Evolutionary conservation across 2,888 invertebrate genomes (phyloP).

Genomic region (Cepaea hortensis): DNA sequence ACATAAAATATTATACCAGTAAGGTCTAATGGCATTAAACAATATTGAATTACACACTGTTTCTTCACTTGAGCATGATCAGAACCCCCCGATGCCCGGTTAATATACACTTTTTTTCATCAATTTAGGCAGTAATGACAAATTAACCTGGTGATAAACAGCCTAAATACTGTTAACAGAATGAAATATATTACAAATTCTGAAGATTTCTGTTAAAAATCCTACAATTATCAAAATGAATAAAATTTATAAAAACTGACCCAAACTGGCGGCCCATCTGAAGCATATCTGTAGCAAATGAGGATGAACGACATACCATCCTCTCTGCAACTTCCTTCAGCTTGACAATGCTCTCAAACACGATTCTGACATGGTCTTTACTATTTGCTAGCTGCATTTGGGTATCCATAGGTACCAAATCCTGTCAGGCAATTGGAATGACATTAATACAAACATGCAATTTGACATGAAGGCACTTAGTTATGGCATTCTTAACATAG

Average conservation of each 20-base stretch:
- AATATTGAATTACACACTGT: no score
- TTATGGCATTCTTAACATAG: no score
- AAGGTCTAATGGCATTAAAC: no score
- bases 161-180: not conserved
- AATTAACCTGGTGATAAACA: no score
- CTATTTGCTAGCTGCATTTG: slow-evolving; percentile 74
- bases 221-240: not conserved
- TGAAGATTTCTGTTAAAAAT: not conserved
- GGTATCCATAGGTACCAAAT: slow-evolving; percentile 76
- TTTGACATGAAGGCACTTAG: not conserved
- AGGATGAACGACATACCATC: slow-evolving; percentile 72
- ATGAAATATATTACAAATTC: not conserved
- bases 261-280: slow-evolving; percentile 75
- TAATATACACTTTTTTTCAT: no score
- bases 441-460: not conserved
- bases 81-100: no score
- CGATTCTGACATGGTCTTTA: slow-evolving; percentile 72
- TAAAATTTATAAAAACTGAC: slow-evolving; percentile 55
- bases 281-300: slow-evolving; percentile 74
- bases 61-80: no score
- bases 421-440: slow-evolving; percentile 60
- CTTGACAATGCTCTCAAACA: slow-evolving; percentile 69
- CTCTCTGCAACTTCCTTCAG: slow-evolving; percentile 75
- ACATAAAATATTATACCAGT: no score
- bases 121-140: no score